Percentiles rank a stretch among this genome's conserved stretches.
phyloP scores from a whole-genome alignment of 2,888 invertebrate species.

The Lasioglossum figueresi region DNA sequence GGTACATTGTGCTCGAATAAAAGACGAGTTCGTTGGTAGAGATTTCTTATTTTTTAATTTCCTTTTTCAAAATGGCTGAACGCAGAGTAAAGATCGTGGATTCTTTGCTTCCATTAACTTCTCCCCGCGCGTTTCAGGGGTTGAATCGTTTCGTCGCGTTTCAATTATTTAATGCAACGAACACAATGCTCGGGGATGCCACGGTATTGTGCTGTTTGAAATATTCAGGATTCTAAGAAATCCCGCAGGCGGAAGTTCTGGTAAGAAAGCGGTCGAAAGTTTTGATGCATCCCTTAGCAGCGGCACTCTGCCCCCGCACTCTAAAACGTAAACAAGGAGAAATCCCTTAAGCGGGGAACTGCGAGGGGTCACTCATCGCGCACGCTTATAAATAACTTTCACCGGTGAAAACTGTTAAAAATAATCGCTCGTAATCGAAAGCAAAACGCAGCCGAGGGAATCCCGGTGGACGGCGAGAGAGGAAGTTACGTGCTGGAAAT shows the following conservation, averaged over 20 bases:
- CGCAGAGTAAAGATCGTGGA: too few species aligned
- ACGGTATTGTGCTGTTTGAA: neutral
- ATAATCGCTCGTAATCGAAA: slow-evolving; percentile 51
- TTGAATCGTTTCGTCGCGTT: neutral
- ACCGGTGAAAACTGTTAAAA: slow-evolving; percentile 52
- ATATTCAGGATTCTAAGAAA: slow-evolving; percentile 3
- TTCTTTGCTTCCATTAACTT: too few species aligned
- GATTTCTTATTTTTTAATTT: too few species aligned
- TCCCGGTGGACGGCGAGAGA: slow-evolving; percentile 19
- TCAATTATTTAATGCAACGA: neutral
- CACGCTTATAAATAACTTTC: slow-evolving; percentile 46
- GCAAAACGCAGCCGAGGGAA: slow-evolving; percentile 27
- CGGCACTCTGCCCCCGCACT: neutral
- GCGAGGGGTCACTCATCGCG: slow-evolving; percentile 35
- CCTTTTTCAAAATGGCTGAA: too few species aligned
- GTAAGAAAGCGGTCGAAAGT: neutral
- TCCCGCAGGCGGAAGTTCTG: neutral
- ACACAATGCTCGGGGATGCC: neutral
- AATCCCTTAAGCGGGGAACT: slow-evolving; percentile 12
- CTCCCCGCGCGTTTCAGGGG: neutral
- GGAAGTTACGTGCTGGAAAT: slow-evolving; percentile 51
- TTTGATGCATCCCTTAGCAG: slow-evolving; percentile 17
- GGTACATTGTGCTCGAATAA: too few species aligned
- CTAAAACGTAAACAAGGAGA: slow-evolving; percentile 26
- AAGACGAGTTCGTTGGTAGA: too few species aligned